Evolutionary conservation across 2,888 invertebrate genomes (phyloP), one percentile per base, ranked within the genome.

Genomic region (Oscheius sp.): DNA sequence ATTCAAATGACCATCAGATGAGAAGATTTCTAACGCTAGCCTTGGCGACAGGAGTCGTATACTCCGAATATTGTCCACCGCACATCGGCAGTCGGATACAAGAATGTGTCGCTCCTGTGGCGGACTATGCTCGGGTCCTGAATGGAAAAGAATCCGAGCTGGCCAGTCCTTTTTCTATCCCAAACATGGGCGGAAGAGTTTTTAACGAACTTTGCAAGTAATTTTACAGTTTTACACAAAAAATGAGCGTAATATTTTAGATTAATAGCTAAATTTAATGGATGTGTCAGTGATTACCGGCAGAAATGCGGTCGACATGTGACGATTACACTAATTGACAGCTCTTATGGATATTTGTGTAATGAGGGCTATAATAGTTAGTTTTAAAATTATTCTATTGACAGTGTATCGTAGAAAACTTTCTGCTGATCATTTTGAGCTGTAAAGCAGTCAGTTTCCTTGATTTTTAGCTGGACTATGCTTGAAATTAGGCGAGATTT

Each of bases 281-380:
- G 71, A 21, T 88, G 88, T 73, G 84, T 88, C 16, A 75, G 79
- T n/a, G 80, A 80, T 46, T 78, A 82, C 56, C 74, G 86, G 16
- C 61, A 73, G 21, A 76, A 74, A 13, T 88, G 88, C 68, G 83
- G 83, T 0, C 77, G 83, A 13, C 88, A 88, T 75, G 85, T 88
- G 43, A 88, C 88, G 1, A 85, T 88, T 52, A 84, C 82, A 16
- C 76, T 88, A 21, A 88, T 88, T 61, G 87, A 88, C 66, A 81
- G 85, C 23, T 86, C 85, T 46, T 88, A 88, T 76, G 88, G 88
- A 0, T 88, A 84, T 77, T 76, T 88, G 41, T 88, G 88, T 81
- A 87, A 87, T 72, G 87, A 88, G 21, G 88, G 88, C 61, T 88
- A 87, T 72, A 80, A 85, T 43, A 86, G 88, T 88, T 18, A 80